These are phyloP conservation scores for Protonemura montana DNA, from an alignment of 2,888 invertebrate species.

Conservation along the genomic window DNA sequence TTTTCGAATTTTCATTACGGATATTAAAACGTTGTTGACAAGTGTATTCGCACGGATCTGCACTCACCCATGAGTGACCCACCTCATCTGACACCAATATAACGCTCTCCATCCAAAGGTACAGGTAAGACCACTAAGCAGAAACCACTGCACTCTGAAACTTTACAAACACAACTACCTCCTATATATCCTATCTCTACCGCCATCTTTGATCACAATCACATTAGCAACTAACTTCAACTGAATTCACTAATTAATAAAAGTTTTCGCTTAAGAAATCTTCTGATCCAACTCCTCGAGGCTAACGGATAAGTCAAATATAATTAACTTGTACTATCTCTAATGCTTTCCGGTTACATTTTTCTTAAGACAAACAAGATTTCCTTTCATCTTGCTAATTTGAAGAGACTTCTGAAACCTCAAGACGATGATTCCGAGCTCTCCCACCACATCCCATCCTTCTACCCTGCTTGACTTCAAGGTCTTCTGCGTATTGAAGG, in stretches of 20 bases:
- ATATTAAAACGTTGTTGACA: no score
- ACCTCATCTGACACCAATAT: no score
- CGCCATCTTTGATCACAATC: neutral
- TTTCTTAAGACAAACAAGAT: conserved; percentile 18
- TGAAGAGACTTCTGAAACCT: neutral
- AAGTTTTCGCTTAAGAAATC: conserved; percentile 2
- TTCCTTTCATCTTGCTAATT: conserved; percentile 35
- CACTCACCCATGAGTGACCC: no score
- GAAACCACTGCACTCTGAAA: no score
- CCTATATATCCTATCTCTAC: neutral
- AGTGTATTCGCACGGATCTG: no score
- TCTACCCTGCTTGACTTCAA: neutral
- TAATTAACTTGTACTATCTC: conserved; percentile 22
- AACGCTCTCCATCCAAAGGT: no score
- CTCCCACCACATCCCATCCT: no score
- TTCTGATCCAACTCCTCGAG: conserved; percentile 18
- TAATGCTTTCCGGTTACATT: conserved; percentile 21
- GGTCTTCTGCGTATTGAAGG: neutral
- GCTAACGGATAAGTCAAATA: conserved; percentile 36
- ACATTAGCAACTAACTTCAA: neutral
- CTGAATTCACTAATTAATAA: conserved; percentile 9
- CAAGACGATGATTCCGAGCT: neutral
- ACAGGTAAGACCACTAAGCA: no score
- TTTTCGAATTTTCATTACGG: no score
- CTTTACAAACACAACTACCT: no score